phyloP scores from a whole-genome alignment of 2,888 invertebrate genomes.

The Cephus nigrinus region DNA sequence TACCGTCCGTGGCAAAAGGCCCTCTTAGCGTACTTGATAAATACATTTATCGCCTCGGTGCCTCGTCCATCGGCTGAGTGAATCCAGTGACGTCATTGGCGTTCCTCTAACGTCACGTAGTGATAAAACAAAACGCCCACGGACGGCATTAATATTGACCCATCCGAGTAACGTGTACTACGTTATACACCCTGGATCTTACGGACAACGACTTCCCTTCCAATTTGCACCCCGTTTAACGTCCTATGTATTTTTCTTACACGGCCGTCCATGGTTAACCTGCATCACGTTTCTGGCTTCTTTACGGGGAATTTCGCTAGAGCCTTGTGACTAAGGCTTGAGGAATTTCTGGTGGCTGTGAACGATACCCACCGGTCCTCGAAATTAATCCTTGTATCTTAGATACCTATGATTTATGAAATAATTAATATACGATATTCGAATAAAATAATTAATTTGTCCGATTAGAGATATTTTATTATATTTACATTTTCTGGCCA shows the following conservation, averaged over 20 bases:
- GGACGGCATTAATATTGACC: conserved; percentile 6
- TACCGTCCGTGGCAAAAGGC: conserved; percentile 32
- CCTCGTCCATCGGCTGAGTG: conserved; percentile 54
- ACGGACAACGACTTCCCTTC: conserved; percentile 1
- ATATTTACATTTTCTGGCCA: neutral
- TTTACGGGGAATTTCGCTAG: neutral
- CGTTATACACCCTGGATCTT: neutral
- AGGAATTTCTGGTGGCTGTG: neutral
- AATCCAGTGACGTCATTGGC: conserved; percentile 56
- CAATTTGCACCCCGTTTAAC: neutral
- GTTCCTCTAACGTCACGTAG: conserved; percentile 50
- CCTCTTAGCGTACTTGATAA: conserved; percentile 53
- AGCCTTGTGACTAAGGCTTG: neutral
- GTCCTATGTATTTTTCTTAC: neutral
- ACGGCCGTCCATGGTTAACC: neutral
- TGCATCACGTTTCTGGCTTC: neutral
- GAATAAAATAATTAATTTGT: neutral
- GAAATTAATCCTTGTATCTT: neutral
- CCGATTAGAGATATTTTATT: too few species aligned
- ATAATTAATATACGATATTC: neutral
- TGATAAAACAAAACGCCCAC: conserved; percentile 47
- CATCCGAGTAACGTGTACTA: neutral
- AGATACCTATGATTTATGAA: neutral
- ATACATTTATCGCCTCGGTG: conserved; percentile 55
- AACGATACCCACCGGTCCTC: neutral